Evolutionary conservation across 2,797 vertebrate species (phyloP).

Genomic region (Lacerta bilineata): DNA sequence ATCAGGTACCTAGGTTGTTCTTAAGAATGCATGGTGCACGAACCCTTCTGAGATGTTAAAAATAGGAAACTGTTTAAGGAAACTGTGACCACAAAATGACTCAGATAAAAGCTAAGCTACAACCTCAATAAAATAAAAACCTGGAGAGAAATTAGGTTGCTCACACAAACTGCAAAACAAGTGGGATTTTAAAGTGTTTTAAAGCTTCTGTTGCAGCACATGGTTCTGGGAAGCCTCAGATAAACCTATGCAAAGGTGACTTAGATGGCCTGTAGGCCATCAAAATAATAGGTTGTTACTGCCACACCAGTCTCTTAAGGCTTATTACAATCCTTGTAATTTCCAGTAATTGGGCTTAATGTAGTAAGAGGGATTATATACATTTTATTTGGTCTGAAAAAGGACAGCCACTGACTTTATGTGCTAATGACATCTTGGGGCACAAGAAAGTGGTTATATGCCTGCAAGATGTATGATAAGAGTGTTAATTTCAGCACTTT

Average conservation of each 20-base stretch:
- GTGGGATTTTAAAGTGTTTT: background rate
- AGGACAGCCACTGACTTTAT: too few relatives aligned
- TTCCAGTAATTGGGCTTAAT: background rate
- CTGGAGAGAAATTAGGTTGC: constrained; percentile 32
- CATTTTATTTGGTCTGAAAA: background rate
- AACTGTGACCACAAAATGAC: constrained; percentile 22
- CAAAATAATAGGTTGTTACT: background rate
- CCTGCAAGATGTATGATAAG: background rate
- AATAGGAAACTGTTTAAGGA: constrained; percentile 37
- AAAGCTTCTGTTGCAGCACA: background rate
- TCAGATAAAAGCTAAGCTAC: constrained; percentile 28
- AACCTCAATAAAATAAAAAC: constrained; percentile 22
- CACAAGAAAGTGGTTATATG: background rate
- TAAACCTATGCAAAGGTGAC: background rate
- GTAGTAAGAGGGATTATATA: background rate
- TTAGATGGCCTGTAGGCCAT: background rate
- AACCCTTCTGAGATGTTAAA: background rate
- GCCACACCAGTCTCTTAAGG: constrained; percentile 8
- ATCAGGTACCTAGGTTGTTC: background rate
- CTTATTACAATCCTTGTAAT: background rate
- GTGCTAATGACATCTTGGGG: background rate
- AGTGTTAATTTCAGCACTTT: background rate
- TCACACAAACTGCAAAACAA: background rate
- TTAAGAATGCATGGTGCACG: background rate
- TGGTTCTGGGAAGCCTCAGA: background rate